Evolutionary conservation across 2,113 vertebrate genomes (phyloP).

Genomic region (Hyperoodon ampullatus): DNA sequence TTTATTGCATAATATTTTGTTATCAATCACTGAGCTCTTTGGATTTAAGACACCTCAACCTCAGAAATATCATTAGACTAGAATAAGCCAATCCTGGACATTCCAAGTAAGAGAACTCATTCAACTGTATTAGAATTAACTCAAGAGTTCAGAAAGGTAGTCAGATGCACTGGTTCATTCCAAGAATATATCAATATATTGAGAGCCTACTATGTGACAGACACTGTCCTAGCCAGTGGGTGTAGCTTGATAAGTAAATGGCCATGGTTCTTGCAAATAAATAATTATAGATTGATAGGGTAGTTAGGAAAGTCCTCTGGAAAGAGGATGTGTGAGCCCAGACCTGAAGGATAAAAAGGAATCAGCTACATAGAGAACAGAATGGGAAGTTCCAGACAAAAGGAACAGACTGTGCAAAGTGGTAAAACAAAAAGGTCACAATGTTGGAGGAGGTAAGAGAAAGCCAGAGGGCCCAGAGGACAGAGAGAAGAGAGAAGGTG

Average conservation of each 20-base stretch:
- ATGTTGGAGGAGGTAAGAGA: not conserved
- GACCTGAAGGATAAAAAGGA: not conserved
- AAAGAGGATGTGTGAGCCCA: not conserved
- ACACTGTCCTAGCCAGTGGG: not conserved
- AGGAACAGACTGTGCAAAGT: not conserved
- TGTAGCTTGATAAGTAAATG: not conserved
- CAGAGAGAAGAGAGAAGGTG: not conserved
- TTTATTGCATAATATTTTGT: conserved; percentile 15
- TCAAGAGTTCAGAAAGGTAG: not conserved
- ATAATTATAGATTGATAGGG: not conserved
- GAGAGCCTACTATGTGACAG: not conserved
- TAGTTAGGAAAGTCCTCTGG: not conserved
- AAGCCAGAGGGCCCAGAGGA: not conserved
- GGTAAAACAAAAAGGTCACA: not conserved
- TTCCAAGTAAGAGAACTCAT: not conserved
- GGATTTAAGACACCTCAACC: not conserved
- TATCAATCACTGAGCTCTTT: not conserved
- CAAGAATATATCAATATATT: not conserved
- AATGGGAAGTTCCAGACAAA: not conserved
- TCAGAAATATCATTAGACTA: not conserved
- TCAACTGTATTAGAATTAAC: not conserved
- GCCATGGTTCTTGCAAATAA: not conserved
- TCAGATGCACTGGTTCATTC: not conserved
- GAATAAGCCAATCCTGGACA: not conserved
- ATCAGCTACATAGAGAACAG: not conserved